Conservation (phyloP, 2,113 vertebrate species). For the Accipiter virgatus region DNA sequence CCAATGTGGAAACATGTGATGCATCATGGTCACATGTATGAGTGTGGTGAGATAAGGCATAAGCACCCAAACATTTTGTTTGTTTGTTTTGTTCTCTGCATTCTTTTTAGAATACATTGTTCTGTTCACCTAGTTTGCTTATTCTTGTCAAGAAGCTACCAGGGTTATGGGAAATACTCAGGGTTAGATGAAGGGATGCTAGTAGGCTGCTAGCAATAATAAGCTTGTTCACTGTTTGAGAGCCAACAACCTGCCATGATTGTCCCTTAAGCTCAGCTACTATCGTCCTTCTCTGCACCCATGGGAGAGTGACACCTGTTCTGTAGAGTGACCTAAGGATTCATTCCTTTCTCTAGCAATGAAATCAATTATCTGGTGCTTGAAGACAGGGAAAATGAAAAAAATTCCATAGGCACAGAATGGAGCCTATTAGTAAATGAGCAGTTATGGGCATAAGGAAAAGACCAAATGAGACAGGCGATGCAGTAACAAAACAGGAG, state of each 20-base stretch:
- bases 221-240: neutral
- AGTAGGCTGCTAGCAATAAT: neutral
- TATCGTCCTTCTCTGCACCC: neutral
- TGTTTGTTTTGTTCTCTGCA: neutral
- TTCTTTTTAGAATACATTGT: neutral
- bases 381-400: neutral
- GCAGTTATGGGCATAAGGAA: neutral
- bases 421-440: conserved; percentile 25
- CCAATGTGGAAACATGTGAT: neutral
- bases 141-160: neutral
- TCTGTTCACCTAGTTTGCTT: neutral
- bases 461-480: neutral
- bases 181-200: neutral
- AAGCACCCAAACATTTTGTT: neutral
- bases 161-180: neutral
- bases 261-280: neutral
- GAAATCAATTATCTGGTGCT: neutral
- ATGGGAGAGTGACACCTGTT: neutral
- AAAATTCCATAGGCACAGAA: neutral
- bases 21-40: accelerated
- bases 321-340: neutral
- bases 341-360: neutral
- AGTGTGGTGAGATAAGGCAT: neutral
- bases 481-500: neutral
- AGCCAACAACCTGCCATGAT: neutral